Conservation (phyloP, 2,888 invertebrate genomes). For the Dioctria linearis region DNA sequence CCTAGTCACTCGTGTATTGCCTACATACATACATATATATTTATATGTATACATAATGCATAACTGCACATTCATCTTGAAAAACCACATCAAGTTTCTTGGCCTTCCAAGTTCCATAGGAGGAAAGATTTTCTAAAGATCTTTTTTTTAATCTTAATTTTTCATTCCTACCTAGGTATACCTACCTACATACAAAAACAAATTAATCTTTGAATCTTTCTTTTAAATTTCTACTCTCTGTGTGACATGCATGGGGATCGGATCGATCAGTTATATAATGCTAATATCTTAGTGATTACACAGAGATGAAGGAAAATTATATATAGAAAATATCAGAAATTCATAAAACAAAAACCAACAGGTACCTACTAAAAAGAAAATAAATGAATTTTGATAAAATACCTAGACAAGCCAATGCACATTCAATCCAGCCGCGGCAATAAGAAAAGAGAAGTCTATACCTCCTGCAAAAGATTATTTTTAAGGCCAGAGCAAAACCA, state of each 20-base stretch:
- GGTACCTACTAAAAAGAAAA: neutral
- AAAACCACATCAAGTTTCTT: neutral
- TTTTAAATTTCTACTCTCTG: neutral
- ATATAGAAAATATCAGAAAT: no score
- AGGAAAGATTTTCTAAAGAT: neutral
- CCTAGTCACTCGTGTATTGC: neutral
- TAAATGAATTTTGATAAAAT: neutral
- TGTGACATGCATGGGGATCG: neutral
- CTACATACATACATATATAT: neutral
- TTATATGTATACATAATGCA: constrained; percentile 8
- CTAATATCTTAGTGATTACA: neutral
- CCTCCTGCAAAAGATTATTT: constrained; percentile 20
- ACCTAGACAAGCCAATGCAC: neutral
- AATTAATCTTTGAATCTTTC: neutral
- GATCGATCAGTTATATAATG: neutral
- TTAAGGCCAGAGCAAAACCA: neutral
- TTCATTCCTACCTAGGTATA: no score
- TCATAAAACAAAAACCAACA: neutral
- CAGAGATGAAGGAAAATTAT: neutral
- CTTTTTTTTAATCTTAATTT: neutral
- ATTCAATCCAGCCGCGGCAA: neutral
- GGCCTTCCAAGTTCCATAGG: neutral
- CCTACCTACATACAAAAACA: no score
- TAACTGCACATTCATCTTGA: neutral
- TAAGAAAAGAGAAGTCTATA: neutral